These are phyloP conservation scores for Suillia variegata DNA, from an alignment of 2,888 invertebrate genomes.

Conservation along the genomic window DNA sequence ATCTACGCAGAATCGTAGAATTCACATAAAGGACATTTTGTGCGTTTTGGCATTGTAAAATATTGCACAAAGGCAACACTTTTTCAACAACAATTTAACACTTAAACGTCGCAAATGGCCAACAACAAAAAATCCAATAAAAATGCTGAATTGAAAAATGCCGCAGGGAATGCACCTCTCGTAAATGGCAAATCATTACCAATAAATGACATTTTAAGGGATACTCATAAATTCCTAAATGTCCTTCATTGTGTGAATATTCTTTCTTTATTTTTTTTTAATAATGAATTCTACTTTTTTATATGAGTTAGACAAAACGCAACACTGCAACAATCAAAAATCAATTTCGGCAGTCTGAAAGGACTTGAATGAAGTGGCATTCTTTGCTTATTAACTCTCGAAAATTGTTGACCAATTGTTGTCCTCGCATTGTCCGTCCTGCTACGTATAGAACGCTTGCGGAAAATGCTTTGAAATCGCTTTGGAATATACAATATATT, in stretches of 20 bases:
- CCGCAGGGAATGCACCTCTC: too few species aligned
- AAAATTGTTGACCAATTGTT: slow-evolving; percentile 12
- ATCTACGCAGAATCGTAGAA: slow-evolving; percentile 23
- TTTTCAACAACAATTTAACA: slow-evolving; percentile 35
- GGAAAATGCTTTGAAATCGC: background rate
- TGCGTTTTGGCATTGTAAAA: too few species aligned
- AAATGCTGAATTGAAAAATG: slow-evolving; percentile 5
- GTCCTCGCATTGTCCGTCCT: slow-evolving; percentile 15
- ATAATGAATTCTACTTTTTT: too few species aligned
- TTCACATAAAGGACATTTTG: too few species aligned
- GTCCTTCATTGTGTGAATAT: slow-evolving; percentile 20
- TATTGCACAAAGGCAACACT: slow-evolving; percentile 13
- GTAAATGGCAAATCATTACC: slow-evolving; percentile 33
- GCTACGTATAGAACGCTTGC: background rate
- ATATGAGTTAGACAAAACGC: slow-evolving; percentile 28
- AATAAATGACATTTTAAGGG: slow-evolving; percentile 32
- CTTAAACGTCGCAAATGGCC: slow-evolving; percentile 33
- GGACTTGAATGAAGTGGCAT: slow-evolving; percentile 25
- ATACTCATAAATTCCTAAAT: slow-evolving; percentile 33
- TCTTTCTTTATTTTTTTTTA: slow-evolving; percentile 4
- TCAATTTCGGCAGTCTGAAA: slow-evolving; percentile 32
- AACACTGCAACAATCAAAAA: slow-evolving; percentile 39
- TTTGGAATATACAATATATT: too few species aligned
- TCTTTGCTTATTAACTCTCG: slow-evolving; percentile 20
- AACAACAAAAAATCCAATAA: slow-evolving; percentile 25